These are phyloP conservation scores for Bungarus multicinctus DNA, from an alignment of 2,113 vertebrate species.

Conservation along the genomic window DNA sequence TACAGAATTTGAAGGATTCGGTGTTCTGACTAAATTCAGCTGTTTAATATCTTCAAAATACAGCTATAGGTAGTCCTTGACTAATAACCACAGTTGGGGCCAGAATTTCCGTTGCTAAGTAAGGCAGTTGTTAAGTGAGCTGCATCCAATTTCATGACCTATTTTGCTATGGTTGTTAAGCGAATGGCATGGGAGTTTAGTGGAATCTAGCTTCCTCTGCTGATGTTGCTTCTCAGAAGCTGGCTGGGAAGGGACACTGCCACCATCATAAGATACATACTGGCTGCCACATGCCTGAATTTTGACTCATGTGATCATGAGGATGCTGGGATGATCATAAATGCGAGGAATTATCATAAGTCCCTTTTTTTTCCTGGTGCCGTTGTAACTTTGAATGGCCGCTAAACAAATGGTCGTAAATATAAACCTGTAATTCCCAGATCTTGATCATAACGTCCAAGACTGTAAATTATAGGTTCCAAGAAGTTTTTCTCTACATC, in stretches of 20 bases:
- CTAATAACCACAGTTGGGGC: neutral
- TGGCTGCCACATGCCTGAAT: neutral
- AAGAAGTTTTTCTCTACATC: constrained; percentile 11
- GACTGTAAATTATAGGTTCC: constrained; percentile 2
- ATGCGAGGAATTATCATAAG: neutral
- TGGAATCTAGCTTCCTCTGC: neutral
- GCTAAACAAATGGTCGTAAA: neutral
- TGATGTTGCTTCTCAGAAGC: neutral
- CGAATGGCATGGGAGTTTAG: neutral
- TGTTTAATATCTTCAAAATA: neutral
- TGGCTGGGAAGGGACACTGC: neutral
- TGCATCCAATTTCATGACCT: neutral
- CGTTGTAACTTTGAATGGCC: neutral
- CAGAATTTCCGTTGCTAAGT: neutral
- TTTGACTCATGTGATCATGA: neutral
- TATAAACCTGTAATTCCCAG: neutral
- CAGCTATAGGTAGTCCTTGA: neutral
- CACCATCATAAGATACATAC: neutral
- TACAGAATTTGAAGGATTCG: neutral
- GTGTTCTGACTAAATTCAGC: neutral
- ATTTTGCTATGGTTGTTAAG: neutral
- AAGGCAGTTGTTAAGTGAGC: neutral
- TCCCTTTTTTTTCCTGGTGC: neutral
- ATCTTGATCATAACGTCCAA: neutral
- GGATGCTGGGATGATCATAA: neutral